phyloP scores from a whole-genome alignment of 2,113 vertebrate species.

The Lichenostomus cassidix region DNA sequence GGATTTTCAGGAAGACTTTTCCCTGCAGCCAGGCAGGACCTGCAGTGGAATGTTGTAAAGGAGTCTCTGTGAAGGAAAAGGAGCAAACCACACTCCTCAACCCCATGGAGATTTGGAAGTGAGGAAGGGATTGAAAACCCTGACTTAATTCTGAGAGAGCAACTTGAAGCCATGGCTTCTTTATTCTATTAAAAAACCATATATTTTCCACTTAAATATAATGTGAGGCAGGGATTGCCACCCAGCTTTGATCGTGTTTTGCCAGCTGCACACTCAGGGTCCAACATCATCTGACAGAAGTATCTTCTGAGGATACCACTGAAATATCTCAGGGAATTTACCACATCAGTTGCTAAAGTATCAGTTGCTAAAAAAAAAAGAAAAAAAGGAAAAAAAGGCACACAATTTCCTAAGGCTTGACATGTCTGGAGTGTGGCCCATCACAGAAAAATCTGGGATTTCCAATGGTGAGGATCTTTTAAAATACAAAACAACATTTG shows the following conservation, averaged over 20 bases:
- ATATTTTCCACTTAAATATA: no score
- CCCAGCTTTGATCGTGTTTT: neutral
- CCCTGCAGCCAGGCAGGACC: neutral
- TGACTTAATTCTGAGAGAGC: no score
- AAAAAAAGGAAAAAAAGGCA: neutral
- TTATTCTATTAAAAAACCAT: no score
- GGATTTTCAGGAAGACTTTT: neutral
- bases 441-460: neutral
- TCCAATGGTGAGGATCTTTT: neutral
- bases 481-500: neutral
- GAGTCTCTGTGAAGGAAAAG: neutral
- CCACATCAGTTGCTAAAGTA: no score
- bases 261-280: neutral
- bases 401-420: neutral
- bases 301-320: neutral
- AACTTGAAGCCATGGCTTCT: no score
- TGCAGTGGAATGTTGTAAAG: neutral
- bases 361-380: neutral
- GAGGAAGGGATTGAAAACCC: neutral
- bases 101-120: neutral
- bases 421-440: accelerated
- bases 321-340: neutral
- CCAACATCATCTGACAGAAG: neutral
- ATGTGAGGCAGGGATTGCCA: neutral
- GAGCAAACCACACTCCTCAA: neutral